Evolutionary conservation across 92 coral and sea anemone genomes (phyloP), one percentile per base, ranked within the genome.

Genomic region (Parazoanthus atlanticus): DNA sequence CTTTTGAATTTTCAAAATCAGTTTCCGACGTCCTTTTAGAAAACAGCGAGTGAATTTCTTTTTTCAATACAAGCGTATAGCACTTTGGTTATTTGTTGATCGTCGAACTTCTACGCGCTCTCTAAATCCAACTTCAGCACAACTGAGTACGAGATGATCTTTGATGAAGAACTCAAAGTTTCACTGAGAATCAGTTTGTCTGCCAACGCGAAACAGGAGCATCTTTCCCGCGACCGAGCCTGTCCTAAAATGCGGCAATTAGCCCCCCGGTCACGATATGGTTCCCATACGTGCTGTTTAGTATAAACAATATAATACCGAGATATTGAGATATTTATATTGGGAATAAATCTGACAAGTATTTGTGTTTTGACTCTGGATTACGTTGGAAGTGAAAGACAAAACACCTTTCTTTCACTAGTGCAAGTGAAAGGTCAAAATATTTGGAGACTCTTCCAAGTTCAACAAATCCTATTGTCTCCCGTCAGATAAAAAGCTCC

Each of bases 191-290:
- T 52, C 58, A 2, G 58, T 52, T 15, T 52, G 58, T 52, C 21
- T 52, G 58, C 58, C 19, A 52, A 52, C 19, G 58, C 58, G 1
- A 61, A 19, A 23, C 69, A 21, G 8, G 3, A 36, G 9, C 10
- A 19, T 36, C 36, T 36, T 7, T 19, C 28, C 16, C 79, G n/a
- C 31, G 30, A 12, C 79, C 26, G 43, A 33, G 46, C 13, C 26
- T 13, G 31, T 78, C 16, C 69, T 64, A 17, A 65, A 82, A 65
- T 38, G 21, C 12, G 3, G 3, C 28, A 65, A 58, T 8, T 31
- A 25, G 47, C 74, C 86, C 86, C 86, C 86, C 86, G 76, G 86
- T 58, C 86, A 40, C 7, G 31, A 5, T 4, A 38, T 25, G 17
- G 41, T 10, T 33, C 0, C 21, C 74, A 34, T 10, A 74, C 56